Percentiles rank a stretch among this genome's conserved stretches.
phyloP scores from a whole-genome alignment of 2,888 invertebrate genomes.

The Epirrita christyi region DNA sequence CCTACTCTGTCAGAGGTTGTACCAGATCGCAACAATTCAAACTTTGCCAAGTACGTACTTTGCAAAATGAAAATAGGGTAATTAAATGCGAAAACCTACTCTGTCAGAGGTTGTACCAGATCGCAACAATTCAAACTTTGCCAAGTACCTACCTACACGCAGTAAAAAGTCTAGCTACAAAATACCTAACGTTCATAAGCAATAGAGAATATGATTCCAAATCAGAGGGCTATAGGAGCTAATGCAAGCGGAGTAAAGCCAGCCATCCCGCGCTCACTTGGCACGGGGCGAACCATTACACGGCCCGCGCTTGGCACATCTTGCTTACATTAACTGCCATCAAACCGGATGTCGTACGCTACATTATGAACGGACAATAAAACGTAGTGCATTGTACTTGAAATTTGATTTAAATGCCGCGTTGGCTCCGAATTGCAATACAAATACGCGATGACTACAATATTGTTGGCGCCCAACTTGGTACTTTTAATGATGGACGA shows the following conservation, averaged over 20 bases:
- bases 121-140: background rate
- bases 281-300: constrained; percentile 71
- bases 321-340: constrained; percentile 73
- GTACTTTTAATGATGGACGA: constrained; percentile 30
- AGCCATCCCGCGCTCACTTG: constrained; percentile 57
- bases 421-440: constrained; percentile 49
- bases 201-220: constrained; percentile 34
- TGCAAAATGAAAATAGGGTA: too few species aligned
- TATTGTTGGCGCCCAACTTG: constrained; percentile 61
- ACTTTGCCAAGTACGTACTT: too few species aligned
- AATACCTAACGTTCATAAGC: constrained; percentile 23
- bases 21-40: background rate
- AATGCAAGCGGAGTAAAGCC: constrained; percentile 60
- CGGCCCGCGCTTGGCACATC: constrained; percentile 70
- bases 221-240: constrained; percentile 51
- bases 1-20: too few species aligned
- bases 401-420: constrained; percentile 56
- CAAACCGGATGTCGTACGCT: constrained; percentile 77
- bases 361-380: constrained; percentile 79
- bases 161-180: constrained; percentile 8
- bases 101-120: background rate
- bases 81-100: too few species aligned
- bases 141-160: background rate
- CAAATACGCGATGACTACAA: constrained; percentile 29
- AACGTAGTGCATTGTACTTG: constrained; percentile 63